Base-by-base conservation (phyloP, 2,797 vertebrate genomes). In the Chelonia mydas region DNA sequence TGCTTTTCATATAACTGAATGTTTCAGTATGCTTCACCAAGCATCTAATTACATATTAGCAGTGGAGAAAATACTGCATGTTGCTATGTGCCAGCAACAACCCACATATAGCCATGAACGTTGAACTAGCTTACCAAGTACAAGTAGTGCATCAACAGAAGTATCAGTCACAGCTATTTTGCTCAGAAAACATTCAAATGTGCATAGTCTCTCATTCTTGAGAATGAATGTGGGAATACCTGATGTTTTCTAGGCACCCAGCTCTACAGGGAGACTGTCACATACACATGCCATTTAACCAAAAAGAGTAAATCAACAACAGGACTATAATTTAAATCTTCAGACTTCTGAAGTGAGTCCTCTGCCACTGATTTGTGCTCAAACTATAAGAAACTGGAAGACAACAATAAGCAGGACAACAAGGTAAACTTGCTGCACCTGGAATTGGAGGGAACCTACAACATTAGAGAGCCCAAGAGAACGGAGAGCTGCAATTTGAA, bases 1-100 rank as follows among this genome's bases (percentile, higher is more conserved):
- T 91, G 81, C 59, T 95, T 96, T 96, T 80, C 74, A 83, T 37
- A 25, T 92, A 94, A 81, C 84, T 55, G 27, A 96, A 92, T 90
- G 91, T 94, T 94, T 90, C 88, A 85, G 95, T 94, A 90, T 89
- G 83, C 87, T 96, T 96, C 92, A 90, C 93, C 93, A 95, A 95
- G 92, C 92, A 94, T 96, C 95, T 97, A 93, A 96, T 96, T 97
- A 89, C 89, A 92, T 80, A 86, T 83, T 95, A 95, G 91, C 82
- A 87, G 57, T 17, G 78, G 91, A 97, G 77, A 90, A 95, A 97
- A 95, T 83, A 77, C 86, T 80, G 88, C 83, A 72, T 51, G 37
- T 83, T 87, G 79, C 93, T 83, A 47, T 53, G 15, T 97, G 90
- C 94, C 88, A 92, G 92, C 55, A 79, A 25, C 86, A 92, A 86